Conservation (phyloP, 53 echinoderm and acorn worm species). For the Antedon mediterranea region DNA sequence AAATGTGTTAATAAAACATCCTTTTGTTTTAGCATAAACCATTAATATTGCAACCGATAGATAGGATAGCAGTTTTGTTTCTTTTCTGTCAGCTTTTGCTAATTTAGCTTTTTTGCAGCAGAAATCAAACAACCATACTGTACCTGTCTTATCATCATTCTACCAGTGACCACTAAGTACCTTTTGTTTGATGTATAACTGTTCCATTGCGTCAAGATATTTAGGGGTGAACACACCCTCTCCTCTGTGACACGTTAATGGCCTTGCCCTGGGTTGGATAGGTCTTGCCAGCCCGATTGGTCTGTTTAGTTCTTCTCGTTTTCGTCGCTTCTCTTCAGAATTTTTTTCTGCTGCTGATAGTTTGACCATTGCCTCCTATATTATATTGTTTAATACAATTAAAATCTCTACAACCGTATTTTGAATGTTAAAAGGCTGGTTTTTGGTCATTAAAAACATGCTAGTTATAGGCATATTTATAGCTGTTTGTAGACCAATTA, state of each 20-base stretch:
- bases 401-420: too few relatives aligned
- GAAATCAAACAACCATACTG: neutral
- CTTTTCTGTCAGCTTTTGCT: too few relatives aligned
- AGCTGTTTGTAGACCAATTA: too few relatives aligned
- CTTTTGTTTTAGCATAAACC: too few relatives aligned
- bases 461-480: too few relatives aligned
- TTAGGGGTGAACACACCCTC: slow-evolving; percentile 24
- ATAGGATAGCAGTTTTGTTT: too few relatives aligned
- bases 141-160: neutral
- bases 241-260: slow-evolving; percentile 56
- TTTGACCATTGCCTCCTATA: slow-evolving; percentile 58
- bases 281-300: slow-evolving; percentile 59
- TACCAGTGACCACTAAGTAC: neutral
- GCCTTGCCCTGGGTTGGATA: slow-evolving; percentile 51
- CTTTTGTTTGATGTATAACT: neutral
- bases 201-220: neutral
- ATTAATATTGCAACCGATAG: too few relatives aligned
- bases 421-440: too few relatives aligned
- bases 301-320: slow-evolving; percentile 47
- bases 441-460: too few relatives aligned
- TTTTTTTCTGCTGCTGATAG: slow-evolving; percentile 32
- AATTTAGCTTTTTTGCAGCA: neutral
- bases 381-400: neutral
- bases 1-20: too few relatives aligned
- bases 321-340: slow-evolving; percentile 34